Evolutionary conservation across 30 jellyfish, hydroid and myxozoan genomes (phyloP).

Genomic region (Pelagia noctiluca): DNA sequence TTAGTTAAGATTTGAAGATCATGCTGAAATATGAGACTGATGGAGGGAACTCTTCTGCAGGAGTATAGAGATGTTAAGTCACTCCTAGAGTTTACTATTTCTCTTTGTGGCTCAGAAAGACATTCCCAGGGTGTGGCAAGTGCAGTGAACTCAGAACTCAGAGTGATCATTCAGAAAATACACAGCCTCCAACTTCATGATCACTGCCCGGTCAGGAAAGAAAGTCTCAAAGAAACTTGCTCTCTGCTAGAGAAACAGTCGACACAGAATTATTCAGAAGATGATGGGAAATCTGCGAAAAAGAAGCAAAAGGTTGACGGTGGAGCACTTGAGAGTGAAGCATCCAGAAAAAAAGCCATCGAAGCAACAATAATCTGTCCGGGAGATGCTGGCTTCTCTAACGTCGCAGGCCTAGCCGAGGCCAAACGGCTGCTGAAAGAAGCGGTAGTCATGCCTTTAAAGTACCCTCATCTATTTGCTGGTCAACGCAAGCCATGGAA

Average conservation of each 20-base stretch:
- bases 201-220: not conserved
- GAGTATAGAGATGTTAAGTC: no score
- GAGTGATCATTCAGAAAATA: no score
- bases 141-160: no score
- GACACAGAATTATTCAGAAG: not conserved
- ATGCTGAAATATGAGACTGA: no score
- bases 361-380: conserved; percentile 82
- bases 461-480: conserved; percentile 90
- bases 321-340: conserved; percentile 12
- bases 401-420: conserved; percentile 93
- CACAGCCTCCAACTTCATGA: not conserved
- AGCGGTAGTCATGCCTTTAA: conserved; percentile 93
- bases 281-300: not conserved
- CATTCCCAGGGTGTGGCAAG: no score
- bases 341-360: conserved; percentile 65
- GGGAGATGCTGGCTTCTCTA: conserved; percentile 74
- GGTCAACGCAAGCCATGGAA: conserved; percentile 93
- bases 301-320: conserved; percentile 27
- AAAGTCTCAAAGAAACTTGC: not conserved
- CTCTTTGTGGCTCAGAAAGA: no score
- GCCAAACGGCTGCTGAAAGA: conserved; percentile 86
- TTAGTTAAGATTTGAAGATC: no score
- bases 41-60: no score
- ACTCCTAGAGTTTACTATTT: no score
- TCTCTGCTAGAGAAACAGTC: not conserved